A percentile compares a stretch with the other conserved stretches of the same genome.
These are phyloP conservation scores for Neelides folsomi DNA, from an alignment of 2,888 invertebrate species.

Conservation along the genomic window DNA sequence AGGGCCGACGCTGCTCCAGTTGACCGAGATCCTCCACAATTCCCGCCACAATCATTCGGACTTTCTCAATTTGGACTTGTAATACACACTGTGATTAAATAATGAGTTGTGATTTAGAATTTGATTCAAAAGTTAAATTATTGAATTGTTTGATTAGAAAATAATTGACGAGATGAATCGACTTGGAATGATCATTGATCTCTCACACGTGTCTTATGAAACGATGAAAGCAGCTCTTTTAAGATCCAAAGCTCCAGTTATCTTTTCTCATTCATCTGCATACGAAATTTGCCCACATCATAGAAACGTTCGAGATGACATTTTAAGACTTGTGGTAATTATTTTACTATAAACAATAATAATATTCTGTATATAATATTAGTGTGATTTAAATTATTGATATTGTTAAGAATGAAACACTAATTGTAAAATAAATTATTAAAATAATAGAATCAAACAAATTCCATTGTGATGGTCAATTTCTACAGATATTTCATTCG, in stretches of 20 bases:
- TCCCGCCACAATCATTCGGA: too few relatives aligned
- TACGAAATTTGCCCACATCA: conserved; percentile 46
- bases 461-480: conserved; percentile 83
- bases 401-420: too few relatives aligned
- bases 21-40: too few relatives aligned
- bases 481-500: conserved; percentile 75
- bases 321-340: conserved; percentile 46
- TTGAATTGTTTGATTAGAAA: conserved; percentile 9
- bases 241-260: conserved; percentile 43
- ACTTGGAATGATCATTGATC: conserved; percentile 54
- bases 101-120: too few relatives aligned
- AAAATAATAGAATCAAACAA: conserved; percentile 55
- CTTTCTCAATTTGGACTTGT: too few relatives aligned
- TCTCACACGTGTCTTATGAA: conserved; percentile 49
- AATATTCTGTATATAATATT: too few relatives aligned
- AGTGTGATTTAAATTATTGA: too few relatives aligned
- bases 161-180: conserved; percentile 48
- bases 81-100: too few relatives aligned
- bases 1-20: too few relatives aligned
- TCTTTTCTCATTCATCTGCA: conserved; percentile 47
- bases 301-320: conserved; percentile 49
- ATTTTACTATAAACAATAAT: neutral
- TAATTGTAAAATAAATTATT: too few relatives aligned
- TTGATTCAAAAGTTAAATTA: too few relatives aligned
- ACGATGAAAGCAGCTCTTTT: conserved; percentile 50